Evolutionary conservation across 1,140 invertebrate species (phyloP).

Genomic region (Notospermus geniculatus): DNA sequence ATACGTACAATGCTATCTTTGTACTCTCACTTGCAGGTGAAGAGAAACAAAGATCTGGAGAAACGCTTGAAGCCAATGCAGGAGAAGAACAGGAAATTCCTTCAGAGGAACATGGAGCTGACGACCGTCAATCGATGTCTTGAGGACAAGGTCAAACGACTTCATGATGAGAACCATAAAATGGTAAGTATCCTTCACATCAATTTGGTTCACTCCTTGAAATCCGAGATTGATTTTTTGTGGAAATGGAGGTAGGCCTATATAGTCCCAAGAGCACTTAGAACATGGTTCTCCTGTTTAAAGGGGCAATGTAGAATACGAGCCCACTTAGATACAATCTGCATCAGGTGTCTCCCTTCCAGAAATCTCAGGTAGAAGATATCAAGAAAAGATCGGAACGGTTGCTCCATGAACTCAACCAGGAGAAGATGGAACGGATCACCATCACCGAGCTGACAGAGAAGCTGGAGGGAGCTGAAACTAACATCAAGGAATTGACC

Average conservation of each 20-base stretch:
- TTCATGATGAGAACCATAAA: conserved; percentile 41
- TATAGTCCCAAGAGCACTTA: too few relatives aligned
- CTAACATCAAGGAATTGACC: conserved; percentile 34
- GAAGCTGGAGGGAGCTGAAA: conserved; percentile 29
- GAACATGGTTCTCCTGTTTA: too few relatives aligned
- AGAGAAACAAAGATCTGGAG: conserved; percentile 33
- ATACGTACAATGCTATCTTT: too few relatives aligned
- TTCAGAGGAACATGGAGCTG: conserved; percentile 48
- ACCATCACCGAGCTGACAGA: conserved; percentile 25
- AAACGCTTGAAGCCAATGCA: conserved; percentile 41
- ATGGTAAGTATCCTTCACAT: conserved; percentile 30
- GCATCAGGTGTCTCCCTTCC: conserved; percentile 13
- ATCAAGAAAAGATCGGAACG: conserved; percentile 32
- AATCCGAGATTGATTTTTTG: too few relatives aligned
- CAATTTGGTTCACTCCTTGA: too few relatives aligned
- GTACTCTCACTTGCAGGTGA: conserved; percentile 20
- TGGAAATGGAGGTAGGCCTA: too few relatives aligned
- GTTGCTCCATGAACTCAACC: conserved; percentile 34
- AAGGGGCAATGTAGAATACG: too few relatives aligned
- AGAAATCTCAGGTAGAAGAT: conserved; percentile 45
- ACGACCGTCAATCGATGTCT: conserved; percentile 38
- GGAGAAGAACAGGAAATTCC: conserved; percentile 47
- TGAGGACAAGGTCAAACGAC: conserved; percentile 38
- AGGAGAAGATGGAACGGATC: conserved; percentile 31
- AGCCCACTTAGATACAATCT: too few relatives aligned